Base-by-base conservation (phyloP, 2,797 vertebrate species). In the Miichthys miiuy region DNA sequence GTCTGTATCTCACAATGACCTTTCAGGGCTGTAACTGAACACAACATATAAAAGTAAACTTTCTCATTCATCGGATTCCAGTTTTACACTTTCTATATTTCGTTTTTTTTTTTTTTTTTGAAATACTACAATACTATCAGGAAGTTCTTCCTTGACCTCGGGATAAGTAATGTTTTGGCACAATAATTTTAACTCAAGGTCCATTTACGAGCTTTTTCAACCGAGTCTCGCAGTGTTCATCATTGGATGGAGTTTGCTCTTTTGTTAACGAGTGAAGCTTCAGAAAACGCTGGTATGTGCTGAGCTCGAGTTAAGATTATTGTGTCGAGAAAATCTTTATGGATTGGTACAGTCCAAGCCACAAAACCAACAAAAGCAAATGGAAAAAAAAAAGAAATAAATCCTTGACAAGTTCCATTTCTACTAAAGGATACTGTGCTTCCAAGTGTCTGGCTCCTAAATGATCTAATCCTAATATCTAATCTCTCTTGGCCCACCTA, bases 371-470 rank as follows among this genome's bases (percentile, higher is more conserved):
- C 16, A 56, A 56, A 17, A 46, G 46, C 20, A 2, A 60, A 30
- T 44, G 41, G 6, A 3, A 68, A 65, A 16, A 7, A 41, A 9
- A n/a, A 51, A 30, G 55, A 47, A 47, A 17, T 6, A 17, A 67
- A 41, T 17, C 16, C 42, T 14, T 11, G 23, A 48, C 34, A 20
- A 76, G 23, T 52, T 52, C 46, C 60, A 55, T 61, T 68, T 62
- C 1, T 18, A 27, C 41, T 23, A 2, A 71, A 38, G 10, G 4
- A 51, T 27, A 23, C 14, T 11, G 34, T 12, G 25, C 42, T 48
- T 61, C 41, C 6, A 42, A 46, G 46, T 57, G 3, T 30, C 23
- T 20, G 20, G 7, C 58, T 50, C 13, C 4, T 25, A 6, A 48
- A 69, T 16, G 2, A 38, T 48, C 52, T 46, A 20, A 5, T 13